Base-by-base conservation (phyloP, 2,113 vertebrate genomes). In the Crocuta crocuta region DNA sequence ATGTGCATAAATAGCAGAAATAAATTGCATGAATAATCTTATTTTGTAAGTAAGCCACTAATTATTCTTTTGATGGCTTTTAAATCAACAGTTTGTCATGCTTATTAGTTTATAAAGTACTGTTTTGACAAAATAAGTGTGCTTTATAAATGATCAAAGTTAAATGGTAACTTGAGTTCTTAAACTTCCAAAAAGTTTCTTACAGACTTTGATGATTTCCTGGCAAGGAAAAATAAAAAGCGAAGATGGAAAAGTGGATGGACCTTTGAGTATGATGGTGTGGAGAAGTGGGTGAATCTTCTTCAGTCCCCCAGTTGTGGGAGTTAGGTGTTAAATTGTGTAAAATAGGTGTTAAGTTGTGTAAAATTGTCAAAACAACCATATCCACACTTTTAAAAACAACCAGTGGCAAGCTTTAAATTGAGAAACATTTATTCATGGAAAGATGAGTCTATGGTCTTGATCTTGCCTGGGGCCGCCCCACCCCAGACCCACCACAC, bases 401-500 rank as follows among this genome's bases (percentile, higher is more conserved):
- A 61, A 9, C 21, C 65, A 48, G 0, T 21, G 63, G 26, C 3
- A 39, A 84, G 3, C 45, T 71, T 8, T 43, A 55, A 26, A 23
- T 1, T 21, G 63, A 89, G 16, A 50, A 28, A 9, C 5, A 0
- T 11, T 66, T 53, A 53, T 82, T 95, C 3, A 15, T 16, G 7
- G 23, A 45, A 78, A 16, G 6, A 5, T n/a, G 13, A 11, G 5
- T 31, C 2, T 55, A 7, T 11, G 10, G 1, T 15, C n/a, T 48
- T 31, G 74, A 19, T 85, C 61, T 55, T 4, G 28, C 13, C 4
- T 24, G 23, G 3, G 16, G 17, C 10, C 7, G 3, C 33, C 4
- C 1, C 7, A 1, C 19, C 7, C 31, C 9, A 3, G 0, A 0
- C 5, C 21, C 0, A 0, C 24, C 31, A 12, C 2, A 1, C 9